Evolutionary conservation across 2,888 invertebrate species (phyloP).

Genomic region (Anodontia alba): DNA sequence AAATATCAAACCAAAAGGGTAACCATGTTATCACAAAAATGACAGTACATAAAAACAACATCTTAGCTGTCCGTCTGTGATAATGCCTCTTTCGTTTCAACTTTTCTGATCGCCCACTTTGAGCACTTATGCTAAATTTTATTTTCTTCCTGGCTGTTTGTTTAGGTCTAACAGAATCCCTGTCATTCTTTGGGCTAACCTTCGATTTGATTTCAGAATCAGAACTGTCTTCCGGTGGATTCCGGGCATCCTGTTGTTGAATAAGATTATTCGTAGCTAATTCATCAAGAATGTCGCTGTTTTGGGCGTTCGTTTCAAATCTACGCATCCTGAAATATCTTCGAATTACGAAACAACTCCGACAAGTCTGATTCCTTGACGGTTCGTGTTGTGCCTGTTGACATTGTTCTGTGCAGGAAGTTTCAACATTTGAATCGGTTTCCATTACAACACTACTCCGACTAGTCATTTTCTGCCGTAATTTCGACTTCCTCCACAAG

Average conservation of each 20-base stretch:
- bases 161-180: neutral
- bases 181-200: neutral
- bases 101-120: slow-evolving; percentile 35
- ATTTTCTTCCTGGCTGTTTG: slow-evolving; percentile 1
- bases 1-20: slow-evolving; percentile 79
- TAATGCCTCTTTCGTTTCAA: slow-evolving; percentile 37
- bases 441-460: neutral
- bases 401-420: neutral
- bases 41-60: slow-evolving; percentile 77
- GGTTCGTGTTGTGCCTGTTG: neutral
- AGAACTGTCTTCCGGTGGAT: neutral
- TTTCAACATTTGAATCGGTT: neutral
- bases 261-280: neutral
- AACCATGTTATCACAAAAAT: slow-evolving; percentile 75
- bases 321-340: neutral
- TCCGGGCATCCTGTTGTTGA: neutral
- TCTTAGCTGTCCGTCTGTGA: slow-evolving; percentile 73
- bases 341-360: neutral
- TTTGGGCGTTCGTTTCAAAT: neutral
- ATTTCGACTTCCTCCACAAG: slow-evolving; percentile 69
- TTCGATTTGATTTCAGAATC: neutral
- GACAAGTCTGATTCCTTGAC: neutral
- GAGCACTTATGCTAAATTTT: slow-evolving; percentile 19
- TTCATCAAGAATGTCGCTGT: neutral
- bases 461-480: slow-evolving; percentile 32